Evolutionary conservation across 1,140 invertebrate species (phyloP).

Genomic region (Gonatopus flavifemur): DNA sequence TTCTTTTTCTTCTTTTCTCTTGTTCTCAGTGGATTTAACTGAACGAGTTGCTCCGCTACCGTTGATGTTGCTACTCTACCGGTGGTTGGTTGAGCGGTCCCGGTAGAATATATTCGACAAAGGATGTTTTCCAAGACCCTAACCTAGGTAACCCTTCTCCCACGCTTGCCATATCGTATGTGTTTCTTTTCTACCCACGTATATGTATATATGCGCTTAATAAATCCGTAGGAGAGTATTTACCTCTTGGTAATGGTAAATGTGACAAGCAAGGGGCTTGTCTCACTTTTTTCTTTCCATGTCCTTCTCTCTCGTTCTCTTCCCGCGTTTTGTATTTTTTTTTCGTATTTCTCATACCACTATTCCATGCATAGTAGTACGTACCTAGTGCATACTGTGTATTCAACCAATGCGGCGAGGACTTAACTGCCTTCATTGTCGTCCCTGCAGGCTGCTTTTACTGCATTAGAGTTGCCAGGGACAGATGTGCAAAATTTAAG

Average conservation of each 20-base stretch:
- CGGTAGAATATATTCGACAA: slow-evolving; percentile 55
- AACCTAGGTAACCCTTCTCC: slow-evolving; percentile 57
- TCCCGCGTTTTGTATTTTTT: slow-evolving; percentile 29
- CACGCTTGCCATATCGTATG: slow-evolving; percentile 30
- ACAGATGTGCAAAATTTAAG: slow-evolving; percentile 56
- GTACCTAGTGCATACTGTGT: slow-evolving; percentile 47
- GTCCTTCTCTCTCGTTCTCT: slow-evolving; percentile 24
- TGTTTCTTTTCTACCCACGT: too few relatives aligned
- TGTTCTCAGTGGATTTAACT: slow-evolving; percentile 52
- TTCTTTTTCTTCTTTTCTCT: slow-evolving; percentile 27
- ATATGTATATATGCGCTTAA: too few relatives aligned
- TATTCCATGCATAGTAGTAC: slow-evolving; percentile 25
- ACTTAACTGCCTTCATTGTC: slow-evolving; percentile 54
- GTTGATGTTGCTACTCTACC: too few relatives aligned
- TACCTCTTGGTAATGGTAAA: too few relatives aligned
- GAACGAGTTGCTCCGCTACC: slow-evolving; percentile 55
- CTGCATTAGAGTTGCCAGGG: slow-evolving; percentile 38
- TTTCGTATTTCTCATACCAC: slow-evolving; percentile 24
- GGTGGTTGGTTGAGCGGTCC: slow-evolving; percentile 52
- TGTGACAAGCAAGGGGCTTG: slow-evolving; percentile 24
- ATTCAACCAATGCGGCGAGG: slow-evolving; percentile 48
- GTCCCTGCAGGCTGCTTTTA: slow-evolving; percentile 42
- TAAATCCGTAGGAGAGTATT: too few relatives aligned
- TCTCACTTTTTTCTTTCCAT: slow-evolving; percentile 31
- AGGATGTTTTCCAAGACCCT: slow-evolving; percentile 58